Percentiles rank a stretch among this genome's conserved stretches.
These are phyloP conservation scores for Ophioderma brevispina DNA, from an alignment of 35 echinoderm and acorn worm species.

Conservation along the genomic window DNA sequence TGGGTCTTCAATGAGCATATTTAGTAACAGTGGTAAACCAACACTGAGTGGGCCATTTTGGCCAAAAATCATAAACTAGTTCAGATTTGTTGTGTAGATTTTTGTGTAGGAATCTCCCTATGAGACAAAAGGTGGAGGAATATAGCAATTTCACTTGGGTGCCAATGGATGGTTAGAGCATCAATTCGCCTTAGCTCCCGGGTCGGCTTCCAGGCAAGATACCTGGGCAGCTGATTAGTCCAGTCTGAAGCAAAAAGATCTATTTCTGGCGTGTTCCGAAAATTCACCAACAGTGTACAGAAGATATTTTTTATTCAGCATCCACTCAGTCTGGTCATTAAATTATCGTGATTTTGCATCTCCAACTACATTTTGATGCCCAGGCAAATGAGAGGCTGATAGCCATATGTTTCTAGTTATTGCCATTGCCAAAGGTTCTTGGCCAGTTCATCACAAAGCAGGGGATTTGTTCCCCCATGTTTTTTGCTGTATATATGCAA, in stretches of 20 bases:
- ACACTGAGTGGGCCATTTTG: too few species aligned
- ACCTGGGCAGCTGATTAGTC: neutral
- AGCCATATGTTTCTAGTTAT: slow-evolving; percentile 27
- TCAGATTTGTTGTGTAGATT: too few species aligned
- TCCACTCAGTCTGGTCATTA: slow-evolving; percentile 11
- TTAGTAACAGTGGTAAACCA: too few species aligned
- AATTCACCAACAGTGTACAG: neutral
- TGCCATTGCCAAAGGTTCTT: slow-evolving; percentile 55
- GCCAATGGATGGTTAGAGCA: too few species aligned
- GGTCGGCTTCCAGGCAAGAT: slow-evolving; percentile 19
- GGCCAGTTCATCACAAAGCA: slow-evolving; percentile 36
- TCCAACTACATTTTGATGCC: slow-evolving; percentile 40
- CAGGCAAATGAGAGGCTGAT: slow-evolving; percentile 29
- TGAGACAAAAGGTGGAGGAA: too few species aligned
- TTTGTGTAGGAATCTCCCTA: slow-evolving; percentile 30
- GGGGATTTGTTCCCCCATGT: slow-evolving; percentile 47
- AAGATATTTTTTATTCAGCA: neutral
- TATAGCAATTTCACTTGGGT: too few species aligned
- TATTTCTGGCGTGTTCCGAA: slow-evolving; percentile 31
- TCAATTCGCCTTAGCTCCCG: neutral
- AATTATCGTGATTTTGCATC: slow-evolving; percentile 40
- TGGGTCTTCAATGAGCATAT: too few species aligned
- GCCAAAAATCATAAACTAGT: too few species aligned
- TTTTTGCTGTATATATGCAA: slow-evolving; percentile 43
- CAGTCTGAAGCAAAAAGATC: slow-evolving; percentile 20